Evolutionary conservation across 2,888 invertebrate genomes (phyloP), one percentile per base, ranked within the genome.

Genomic region (Cremastinae sp.): DNA sequence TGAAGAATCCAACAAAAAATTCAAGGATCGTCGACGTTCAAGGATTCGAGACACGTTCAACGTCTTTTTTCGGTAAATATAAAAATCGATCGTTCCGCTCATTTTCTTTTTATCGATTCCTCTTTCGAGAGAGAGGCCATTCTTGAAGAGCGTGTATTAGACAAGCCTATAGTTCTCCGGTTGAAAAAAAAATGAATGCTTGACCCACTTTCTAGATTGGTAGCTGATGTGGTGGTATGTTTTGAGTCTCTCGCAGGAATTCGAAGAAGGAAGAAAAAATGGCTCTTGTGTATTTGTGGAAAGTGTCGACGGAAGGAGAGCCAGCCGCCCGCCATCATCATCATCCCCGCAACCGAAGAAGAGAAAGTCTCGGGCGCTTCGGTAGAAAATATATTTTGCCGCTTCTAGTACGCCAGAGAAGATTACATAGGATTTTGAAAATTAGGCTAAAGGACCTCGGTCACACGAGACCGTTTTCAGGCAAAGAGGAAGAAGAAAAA

Each of bases 351-450:
- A n/a, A 59, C 20, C 56, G 68, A 41, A 16, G 10, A 77, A 70
- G 74, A 61, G 74, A 74, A 77, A 77, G 74, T 74, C 74, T 45
- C 2, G 14, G 38, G 8, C 41, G 18, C 49, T 34, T 16, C 14
- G 16, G 12, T 16, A 34, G 66, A 70, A 70, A 74, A 77, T 66
- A n/a, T n/a, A 66, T 77, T 70, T 54, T 53, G 65, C 43, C 14
- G 20, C 2, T 18, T 5, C 47, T 53, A 28, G 59, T 61, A 54
- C 47, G 14, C 49, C 16, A 14, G 10, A 14, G 54, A 66, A 47
- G 43, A 74, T 77, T 66, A 74, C 69, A 73, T 70, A 69, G 77
- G 74, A 74, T 77, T 74, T 77, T 28, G 56, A 5, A 70, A 77
- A 77, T 74, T 77, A 43, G 77, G 65, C 59, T 74, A 66, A 43